A percentile compares a stretch with the other conserved stretches of the same genome.
Conservation (phyloP, 1,140 invertebrate genomes). For the Trichogramma pretiosum region DNA sequence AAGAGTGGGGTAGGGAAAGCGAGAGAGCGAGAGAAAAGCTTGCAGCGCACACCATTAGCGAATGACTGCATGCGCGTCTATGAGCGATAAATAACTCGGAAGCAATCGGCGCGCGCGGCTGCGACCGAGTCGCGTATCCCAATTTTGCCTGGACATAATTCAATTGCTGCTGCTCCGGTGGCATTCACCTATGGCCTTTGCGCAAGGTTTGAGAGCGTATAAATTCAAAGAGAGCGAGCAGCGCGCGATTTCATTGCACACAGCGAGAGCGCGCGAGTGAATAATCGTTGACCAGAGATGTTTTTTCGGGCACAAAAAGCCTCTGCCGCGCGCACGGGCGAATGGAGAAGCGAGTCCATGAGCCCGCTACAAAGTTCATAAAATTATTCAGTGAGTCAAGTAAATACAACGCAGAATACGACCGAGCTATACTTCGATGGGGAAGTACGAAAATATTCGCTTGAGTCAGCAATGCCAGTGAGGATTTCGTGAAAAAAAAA, state of each 20-base stretch:
- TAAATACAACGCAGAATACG: not conserved
- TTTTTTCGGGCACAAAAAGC: conserved; percentile 7
- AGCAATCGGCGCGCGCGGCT: no score
- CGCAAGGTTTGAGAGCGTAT: no score
- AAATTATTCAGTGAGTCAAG: conserved; percentile 1
- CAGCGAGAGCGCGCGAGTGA: conserved; percentile 9
- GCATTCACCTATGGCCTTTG: no score
- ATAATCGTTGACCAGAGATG: conserved; percentile 11
- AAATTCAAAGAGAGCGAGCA: conserved; percentile 1
- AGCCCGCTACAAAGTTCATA: conserved; percentile 5
- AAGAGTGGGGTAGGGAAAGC: no score
- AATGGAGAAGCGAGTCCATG: conserved; percentile 3
- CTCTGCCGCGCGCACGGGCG: not conserved
- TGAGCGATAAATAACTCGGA: conserved; percentile 15
- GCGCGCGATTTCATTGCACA: conserved; percentile 9
- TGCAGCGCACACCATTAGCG: conserved; percentile 12
- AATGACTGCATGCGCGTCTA: conserved; percentile 14
- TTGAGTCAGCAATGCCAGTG: conserved; percentile 23
- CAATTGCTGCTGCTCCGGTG: no score
- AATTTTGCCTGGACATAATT: conserved; percentile 18
- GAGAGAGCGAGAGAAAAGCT: not conserved
- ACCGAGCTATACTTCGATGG: no score
- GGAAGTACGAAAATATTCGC: conserved; percentile 21
- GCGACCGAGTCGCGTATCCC: conserved; percentile 12
- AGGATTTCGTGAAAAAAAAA: no score